Evolutionary conservation across 1,140 invertebrate species (phyloP).

Genomic region (Heterodera carotae): DNA sequence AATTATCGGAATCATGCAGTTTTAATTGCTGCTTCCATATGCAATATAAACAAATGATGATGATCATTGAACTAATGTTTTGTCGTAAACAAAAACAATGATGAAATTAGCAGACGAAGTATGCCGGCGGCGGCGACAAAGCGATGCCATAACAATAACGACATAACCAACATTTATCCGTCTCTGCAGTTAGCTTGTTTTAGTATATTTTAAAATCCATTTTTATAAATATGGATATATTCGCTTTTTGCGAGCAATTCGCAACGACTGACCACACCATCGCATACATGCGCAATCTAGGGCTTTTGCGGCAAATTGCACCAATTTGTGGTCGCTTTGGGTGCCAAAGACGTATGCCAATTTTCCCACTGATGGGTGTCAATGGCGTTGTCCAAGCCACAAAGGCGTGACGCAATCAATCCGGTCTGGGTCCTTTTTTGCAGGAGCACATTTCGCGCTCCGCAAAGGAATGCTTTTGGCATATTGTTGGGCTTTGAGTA

Average conservation of each 20-base stretch:
- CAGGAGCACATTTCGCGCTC: not conserved
- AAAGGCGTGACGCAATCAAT: not conserved
- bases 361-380: not conserved
- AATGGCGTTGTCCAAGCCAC: conserved; percentile 9
- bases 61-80: too few relatives aligned
- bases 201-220: too few relatives aligned
- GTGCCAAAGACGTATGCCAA: conserved; percentile 6
- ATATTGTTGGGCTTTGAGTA: conserved; percentile 20
- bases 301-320: conserved; percentile 12
- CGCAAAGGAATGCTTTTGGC: conserved; percentile 1
- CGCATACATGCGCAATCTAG: conserved; percentile 10
- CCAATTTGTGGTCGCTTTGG: not conserved
- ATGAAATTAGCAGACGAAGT: too few relatives aligned
- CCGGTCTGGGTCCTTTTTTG: not conserved
- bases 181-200: too few relatives aligned
- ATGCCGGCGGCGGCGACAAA: too few relatives aligned
- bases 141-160: too few relatives aligned
- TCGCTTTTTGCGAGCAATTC: conserved; percentile 5
- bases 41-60: too few relatives aligned
- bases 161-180: too few relatives aligned
- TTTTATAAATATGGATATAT: conserved; percentile 7
- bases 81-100: too few relatives aligned
- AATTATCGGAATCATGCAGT: too few relatives aligned
- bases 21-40: too few relatives aligned
- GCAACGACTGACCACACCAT: not conserved